Conservation (phyloP, 1,140 invertebrate genomes). For the Potamilus streckersoni region DNA sequence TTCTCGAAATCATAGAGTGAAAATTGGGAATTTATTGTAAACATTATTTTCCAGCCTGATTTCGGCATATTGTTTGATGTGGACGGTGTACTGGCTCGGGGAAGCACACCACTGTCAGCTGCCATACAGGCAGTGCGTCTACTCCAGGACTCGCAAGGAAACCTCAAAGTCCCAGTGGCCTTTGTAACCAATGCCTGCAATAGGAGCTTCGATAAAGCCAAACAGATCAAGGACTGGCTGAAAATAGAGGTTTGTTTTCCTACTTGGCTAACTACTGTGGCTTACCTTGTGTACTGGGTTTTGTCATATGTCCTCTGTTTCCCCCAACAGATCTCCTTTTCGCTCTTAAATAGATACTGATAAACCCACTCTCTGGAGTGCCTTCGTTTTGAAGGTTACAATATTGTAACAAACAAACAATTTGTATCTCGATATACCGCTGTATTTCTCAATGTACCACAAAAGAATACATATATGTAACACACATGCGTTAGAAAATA, state of each 20-base stretch:
- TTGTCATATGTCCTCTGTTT: no score
- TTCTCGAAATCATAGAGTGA: no score
- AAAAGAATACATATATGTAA: no score
- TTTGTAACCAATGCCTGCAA: constrained; percentile 82
- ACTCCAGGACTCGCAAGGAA: constrained; percentile 72
- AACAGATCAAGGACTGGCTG: constrained; percentile 76
- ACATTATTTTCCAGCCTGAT: constrained; percentile 32
- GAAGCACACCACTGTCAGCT: constrained; percentile 74
- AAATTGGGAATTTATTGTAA: no score
- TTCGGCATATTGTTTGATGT: constrained; percentile 82
- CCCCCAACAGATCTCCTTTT: no score
- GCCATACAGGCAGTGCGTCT: constrained; percentile 73
- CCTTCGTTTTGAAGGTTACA: no score
- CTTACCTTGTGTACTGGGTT: neutral
- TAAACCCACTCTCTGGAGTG: no score
- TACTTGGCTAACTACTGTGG: neutral
- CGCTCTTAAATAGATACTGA: no score
- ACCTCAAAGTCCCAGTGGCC: constrained; percentile 76
- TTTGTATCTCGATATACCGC: no score
- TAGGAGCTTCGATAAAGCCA: constrained; percentile 73
- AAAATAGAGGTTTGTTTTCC: constrained; percentile 70
- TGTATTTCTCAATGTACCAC: no score
- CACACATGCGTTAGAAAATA: no score
- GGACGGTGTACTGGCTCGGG: constrained; percentile 79
- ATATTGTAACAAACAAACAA: no score